Evolutionary conservation across 37 sponge, comb jelly and placozoan genomes (phyloP).

Genomic region (Cladorhizidae sp.): DNA sequence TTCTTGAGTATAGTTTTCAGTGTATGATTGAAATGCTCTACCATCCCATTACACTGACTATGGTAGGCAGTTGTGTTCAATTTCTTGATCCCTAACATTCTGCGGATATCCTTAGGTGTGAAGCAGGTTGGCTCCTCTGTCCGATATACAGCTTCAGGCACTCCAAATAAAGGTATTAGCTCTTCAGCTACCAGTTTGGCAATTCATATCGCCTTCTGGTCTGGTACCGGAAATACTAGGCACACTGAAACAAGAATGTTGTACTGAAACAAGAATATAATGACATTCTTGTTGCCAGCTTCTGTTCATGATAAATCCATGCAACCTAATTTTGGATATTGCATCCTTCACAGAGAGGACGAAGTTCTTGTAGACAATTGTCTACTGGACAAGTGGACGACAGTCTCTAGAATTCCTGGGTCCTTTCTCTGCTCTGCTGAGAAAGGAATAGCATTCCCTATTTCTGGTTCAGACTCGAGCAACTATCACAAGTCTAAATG

Average conservation of each 20-base stretch:
- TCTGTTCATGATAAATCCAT: conserved; percentile 49
- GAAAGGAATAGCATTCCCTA: too few species aligned
- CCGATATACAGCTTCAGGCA: conserved; percentile 60
- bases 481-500: too few species aligned
- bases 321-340: conserved; percentile 48
- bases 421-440: too few species aligned
- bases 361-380: conserved; percentile 39
- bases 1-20: conserved; percentile 32
- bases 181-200: too few species aligned
- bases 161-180: conserved; percentile 49
- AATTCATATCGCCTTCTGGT: conserved; percentile 64
- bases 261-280: conserved; percentile 52
- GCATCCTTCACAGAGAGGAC: conserved; percentile 38
- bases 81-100: conserved; percentile 36
- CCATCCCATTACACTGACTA: too few species aligned
- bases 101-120: conserved; percentile 26
- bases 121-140: conserved; percentile 53
- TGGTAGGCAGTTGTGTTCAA: conserved; percentile 43
- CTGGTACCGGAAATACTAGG: conserved; percentile 47
- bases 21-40: conserved; percentile 49
- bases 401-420: too few species aligned
- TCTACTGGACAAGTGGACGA: conserved; percentile 15
- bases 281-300: too few species aligned
- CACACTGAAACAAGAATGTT: conserved; percentile 57
- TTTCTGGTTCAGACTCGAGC: too few species aligned